These are phyloP conservation scores for Caenorhabditis sp. DNA, from an alignment of 2,888 invertebrate genomes.

Conservation along the genomic window DNA sequence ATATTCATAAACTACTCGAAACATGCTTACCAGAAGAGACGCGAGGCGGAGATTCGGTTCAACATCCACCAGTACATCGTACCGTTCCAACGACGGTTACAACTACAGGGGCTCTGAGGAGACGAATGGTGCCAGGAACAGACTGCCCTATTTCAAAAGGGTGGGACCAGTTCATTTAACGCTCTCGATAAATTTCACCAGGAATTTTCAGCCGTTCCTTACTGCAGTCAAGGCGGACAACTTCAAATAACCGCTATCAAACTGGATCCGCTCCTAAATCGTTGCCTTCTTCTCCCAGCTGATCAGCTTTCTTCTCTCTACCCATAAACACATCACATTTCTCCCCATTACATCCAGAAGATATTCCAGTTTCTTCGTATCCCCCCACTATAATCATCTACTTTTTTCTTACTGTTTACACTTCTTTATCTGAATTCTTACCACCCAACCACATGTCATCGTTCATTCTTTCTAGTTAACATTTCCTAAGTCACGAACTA, in stretches of 20 bases:
- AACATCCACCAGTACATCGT: slow-evolving; percentile 39
- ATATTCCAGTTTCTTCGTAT: slow-evolving; percentile 18
- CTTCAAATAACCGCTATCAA: not conserved
- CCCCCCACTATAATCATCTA: slow-evolving; percentile 2
- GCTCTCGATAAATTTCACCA: too few relatives aligned
- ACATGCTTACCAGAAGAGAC: slow-evolving; percentile 39
- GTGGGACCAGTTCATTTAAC: too few relatives aligned
- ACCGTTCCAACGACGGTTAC: slow-evolving; percentile 15
- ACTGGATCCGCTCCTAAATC: slow-evolving; percentile 3
- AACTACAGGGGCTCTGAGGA: not conserved
- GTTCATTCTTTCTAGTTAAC: not conserved
- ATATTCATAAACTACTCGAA: too few relatives aligned
- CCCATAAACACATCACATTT: not conserved
- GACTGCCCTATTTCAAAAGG: too few relatives aligned
- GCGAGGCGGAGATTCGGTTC: slow-evolving; percentile 26
- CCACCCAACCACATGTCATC: slow-evolving; percentile 4
- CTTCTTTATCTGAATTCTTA: slow-evolving; percentile 10
- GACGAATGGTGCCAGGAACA: too few relatives aligned
- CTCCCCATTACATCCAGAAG: slow-evolving; percentile 30
- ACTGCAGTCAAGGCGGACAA: not conserved
- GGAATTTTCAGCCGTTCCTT: slow-evolving; percentile 15
- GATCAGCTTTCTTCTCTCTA: not conserved
- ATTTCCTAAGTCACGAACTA: too few relatives aligned
- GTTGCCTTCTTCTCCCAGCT: not conserved
- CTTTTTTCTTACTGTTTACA: not conserved